Evolutionary conservation across 2,113 vertebrate species (phyloP).

Genomic region (Oriolus oriolus): DNA sequence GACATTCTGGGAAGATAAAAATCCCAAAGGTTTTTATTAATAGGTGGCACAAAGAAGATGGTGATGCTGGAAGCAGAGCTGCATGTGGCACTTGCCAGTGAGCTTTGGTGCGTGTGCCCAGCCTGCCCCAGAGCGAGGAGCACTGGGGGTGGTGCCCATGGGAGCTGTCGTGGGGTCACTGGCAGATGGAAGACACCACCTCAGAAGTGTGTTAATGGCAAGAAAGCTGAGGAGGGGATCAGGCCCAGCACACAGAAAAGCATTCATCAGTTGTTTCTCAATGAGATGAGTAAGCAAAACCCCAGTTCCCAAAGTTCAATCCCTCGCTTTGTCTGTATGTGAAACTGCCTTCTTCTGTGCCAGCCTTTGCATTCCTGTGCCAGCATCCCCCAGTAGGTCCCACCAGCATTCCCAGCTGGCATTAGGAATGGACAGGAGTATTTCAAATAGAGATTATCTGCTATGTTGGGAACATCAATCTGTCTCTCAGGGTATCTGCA

Average conservation of each 20-base stretch:
- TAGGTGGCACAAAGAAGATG: neutral
- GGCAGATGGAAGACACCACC: neutral
- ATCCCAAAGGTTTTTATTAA: neutral
- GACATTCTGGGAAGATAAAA: neutral
- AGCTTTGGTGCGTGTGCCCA: accelerated
- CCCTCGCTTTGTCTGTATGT: neutral
- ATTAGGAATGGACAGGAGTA: neutral
- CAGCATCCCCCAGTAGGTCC: neutral
- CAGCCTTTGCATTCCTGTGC: neutral
- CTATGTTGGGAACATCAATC: neutral
- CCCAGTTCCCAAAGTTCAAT: neutral
- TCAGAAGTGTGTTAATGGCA: neutral
- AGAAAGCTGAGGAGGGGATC: neutral
- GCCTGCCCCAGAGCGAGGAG: accelerated
- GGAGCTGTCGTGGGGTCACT: neutral
- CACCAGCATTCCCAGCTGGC: neutral
- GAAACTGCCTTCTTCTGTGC: neutral
- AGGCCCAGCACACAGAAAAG: neutral
- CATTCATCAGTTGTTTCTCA: neutral
- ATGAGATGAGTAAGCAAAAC: neutral
- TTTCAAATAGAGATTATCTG: neutral
- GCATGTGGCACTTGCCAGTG: neutral
- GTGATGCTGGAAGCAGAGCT: neutral
- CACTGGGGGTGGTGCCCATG: accelerated
- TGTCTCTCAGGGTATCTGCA: neutral